These are phyloP conservation scores for Abrostola tripartita DNA, from an alignment of 2,888 invertebrate species.

Conservation along the genomic window DNA sequence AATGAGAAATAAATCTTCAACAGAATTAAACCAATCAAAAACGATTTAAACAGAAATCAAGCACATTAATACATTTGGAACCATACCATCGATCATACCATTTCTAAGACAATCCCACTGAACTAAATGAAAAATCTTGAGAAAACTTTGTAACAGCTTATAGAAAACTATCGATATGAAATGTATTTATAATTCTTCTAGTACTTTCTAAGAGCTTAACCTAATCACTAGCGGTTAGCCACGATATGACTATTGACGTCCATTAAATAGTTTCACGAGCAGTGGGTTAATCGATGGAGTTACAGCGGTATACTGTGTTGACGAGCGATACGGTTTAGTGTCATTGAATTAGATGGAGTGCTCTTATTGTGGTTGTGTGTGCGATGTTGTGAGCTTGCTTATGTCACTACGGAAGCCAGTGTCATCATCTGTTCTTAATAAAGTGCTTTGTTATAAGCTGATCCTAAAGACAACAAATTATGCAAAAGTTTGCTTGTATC, in stretches of 20 bases:
- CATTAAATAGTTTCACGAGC: constrained; percentile 42
- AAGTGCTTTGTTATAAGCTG: too few relatives aligned
- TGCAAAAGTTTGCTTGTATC: too few relatives aligned
- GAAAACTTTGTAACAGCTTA: constrained; percentile 30
- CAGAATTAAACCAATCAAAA: neutral
- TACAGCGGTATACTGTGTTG: constrained; percentile 30
- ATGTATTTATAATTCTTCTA: constrained; percentile 37
- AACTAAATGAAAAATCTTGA: constrained; percentile 38
- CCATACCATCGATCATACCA: constrained; percentile 19
- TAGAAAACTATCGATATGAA: constrained; percentile 35
- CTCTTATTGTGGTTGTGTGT: constrained; percentile 11
- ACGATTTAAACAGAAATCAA: neutral
- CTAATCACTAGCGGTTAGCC: constrained; percentile 41
- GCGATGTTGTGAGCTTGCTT: neutral
- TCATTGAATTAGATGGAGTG: constrained; percentile 14
- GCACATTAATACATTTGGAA: constrained; percentile 9
- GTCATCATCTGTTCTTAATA: too few relatives aligned
- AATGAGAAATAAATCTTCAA: constrained; percentile 3
- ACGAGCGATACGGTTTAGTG: constrained; percentile 12
- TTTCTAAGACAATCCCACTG: constrained; percentile 47
- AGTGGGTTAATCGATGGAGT: constrained; percentile 48
- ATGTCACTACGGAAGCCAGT: too few relatives aligned
- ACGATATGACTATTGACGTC: constrained; percentile 28
- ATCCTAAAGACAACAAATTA: too few relatives aligned
- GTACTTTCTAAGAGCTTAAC: constrained; percentile 40